Base-by-base conservation (phyloP, 2,113 vertebrate genomes). In the Labeo rohita region DNA sequence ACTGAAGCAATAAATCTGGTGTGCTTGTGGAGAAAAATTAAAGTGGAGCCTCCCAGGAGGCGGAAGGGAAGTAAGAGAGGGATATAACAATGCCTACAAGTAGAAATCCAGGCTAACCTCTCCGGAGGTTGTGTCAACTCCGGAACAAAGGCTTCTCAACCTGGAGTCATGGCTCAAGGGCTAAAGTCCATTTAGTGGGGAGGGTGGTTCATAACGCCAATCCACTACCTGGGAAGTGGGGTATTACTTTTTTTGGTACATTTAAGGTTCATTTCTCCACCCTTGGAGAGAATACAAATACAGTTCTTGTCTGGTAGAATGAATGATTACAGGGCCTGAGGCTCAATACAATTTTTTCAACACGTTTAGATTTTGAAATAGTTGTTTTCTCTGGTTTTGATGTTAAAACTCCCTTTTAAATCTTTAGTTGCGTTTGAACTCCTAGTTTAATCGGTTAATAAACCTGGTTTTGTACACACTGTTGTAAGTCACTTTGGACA, bases 1-100 rank as follows among this genome's bases (percentile, higher is more conserved):
- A 91, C 90, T 92, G 89, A 90, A 94, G 90, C 91, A 93, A 92
- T 94, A 93, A 93, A 93, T 91, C 84, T 90, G 90, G 87, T 88
- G 88, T 88, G 89, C 83, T 92, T 92, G 89, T 85, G 89, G 89
- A 91, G 89, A 91, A 93, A 95, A 94, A 93, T 88, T 91, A 90
- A 94, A 89, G 85, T 87, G 89, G 90, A 86, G 83, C 49, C 90
- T 91, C 89, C 91, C 92, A 89, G 74, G 93, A 92, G 83, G 90
- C 63, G 84, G 70, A 68, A 78, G 49, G 54, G 56, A 84, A 56
- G 36, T 78, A 72, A 54, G 68, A 56, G 66, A 65, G 54, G 43
- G 61, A 28, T 79, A 74, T 65, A 82, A 85, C 75, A 84, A 86
- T 85, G 39, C 74, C 66, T 72, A 79, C 49, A 80, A 86, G 85